Evolutionary conservation across 2,888 invertebrate genomes (phyloP).

Genomic region (Stenchaetothrips biformis): DNA sequence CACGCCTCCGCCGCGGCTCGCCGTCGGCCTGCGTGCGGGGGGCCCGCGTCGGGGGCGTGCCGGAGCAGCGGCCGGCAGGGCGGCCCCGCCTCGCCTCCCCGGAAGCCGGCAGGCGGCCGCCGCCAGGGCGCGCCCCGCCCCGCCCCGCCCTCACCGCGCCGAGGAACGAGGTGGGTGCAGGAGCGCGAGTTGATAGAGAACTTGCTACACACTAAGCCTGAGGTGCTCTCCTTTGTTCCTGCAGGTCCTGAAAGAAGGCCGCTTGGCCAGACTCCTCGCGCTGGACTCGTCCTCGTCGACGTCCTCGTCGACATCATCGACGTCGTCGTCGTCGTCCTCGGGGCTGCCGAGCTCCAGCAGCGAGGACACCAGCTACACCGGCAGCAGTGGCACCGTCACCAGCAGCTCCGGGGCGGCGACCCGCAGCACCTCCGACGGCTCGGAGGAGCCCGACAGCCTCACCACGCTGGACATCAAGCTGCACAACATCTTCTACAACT

Average conservation of each 20-base stretch:
- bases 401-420: neutral
- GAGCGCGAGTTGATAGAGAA: too few species aligned
- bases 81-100: neutral
- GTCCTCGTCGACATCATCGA: neutral
- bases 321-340: neutral
- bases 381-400: neutral
- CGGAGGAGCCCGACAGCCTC: neutral
- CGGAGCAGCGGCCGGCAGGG: neutral
- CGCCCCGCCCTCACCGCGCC: too few species aligned
- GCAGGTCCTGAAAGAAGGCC: neutral
- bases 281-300: neutral
- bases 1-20: neutral
- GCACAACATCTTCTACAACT: constrained; percentile 9
- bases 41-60: too few species aligned
- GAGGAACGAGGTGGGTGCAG: too few species aligned
- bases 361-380: neutral
- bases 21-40: neutral
- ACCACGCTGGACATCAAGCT: neutral
- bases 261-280: neutral
- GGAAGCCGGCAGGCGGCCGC: neutral
- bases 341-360: neutral
- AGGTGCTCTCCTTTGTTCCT: too few species aligned
- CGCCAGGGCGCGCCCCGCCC: neutral
- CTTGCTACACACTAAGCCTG: too few species aligned
- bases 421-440: neutral